Base-by-base conservation (phyloP, 2,797 vertebrate genomes). In the Myotis daubentonii region DNA sequence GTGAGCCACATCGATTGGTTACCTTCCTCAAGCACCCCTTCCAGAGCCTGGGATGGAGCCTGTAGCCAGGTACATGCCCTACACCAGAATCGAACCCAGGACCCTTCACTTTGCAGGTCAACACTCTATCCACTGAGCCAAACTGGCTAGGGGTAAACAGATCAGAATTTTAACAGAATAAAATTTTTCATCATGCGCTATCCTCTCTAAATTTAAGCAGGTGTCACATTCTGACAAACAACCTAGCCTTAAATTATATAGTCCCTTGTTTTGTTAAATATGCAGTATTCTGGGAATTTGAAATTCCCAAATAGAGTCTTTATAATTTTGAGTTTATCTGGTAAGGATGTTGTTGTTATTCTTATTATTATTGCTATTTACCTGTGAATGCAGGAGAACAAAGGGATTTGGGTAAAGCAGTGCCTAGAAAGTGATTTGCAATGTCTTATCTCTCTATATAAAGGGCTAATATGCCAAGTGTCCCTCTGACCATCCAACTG, bases 91-190 rank as follows among this genome's bases (percentile, higher is more conserved):
- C 5, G 23, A 60, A 60, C 5, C 25, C 25, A 60, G 25, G 25
- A 60, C 25, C 57, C 25, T 60, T 28, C 25, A 28, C 57, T 60
- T 60, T 60, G 57, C 57, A 60, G 25, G 23, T 60, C 5, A 60
- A 60, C 11, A 60, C 12, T 60, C 57, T 28, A 60, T 28, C 57
- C 25, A 60, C 25, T 28, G 57, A 60, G 57, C 11, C 25, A 60
- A 28, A 60, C 25, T 60, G 57, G 11, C 11, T 60, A 60, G 57
- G 57, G 57, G 5, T 60, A 60, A 71, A 84, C n/a, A 68, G 65
- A 51, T 78, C 25, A 80, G 22, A 79, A 74, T 90, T 87, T 97
- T 84, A 84, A 41, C 41, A 82, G 57, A 49, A 65, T 23, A 33
- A 11, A 65, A 2, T 30, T 65, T 82, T 82, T 79, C 71, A 83